Conservation (phyloP, 2,888 invertebrate genomes). For the Spisula solida region DNA sequence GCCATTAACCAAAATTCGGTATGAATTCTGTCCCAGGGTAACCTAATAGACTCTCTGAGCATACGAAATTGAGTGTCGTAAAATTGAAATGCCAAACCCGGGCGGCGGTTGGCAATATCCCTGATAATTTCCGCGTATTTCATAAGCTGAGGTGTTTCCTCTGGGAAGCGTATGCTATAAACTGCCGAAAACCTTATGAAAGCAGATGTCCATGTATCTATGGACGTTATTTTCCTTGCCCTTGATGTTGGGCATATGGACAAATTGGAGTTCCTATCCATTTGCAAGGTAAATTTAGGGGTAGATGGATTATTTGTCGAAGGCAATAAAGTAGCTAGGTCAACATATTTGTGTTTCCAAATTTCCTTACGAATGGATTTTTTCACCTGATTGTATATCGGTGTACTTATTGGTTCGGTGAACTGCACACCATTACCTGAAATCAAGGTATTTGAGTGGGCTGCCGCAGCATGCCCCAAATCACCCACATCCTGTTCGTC, state of each 20-base stretch:
- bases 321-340: neutral
- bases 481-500: neutral
- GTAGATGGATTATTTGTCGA: neutral
- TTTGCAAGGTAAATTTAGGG: neutral
- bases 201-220: neutral
- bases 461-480: neutral
- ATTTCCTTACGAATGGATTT: constrained; percentile 17
- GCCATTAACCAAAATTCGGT: constrained; percentile 61
- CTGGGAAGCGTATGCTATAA: constrained; percentile 37
- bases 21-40: constrained; percentile 55
- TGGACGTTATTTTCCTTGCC: neutral
- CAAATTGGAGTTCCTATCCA: neutral
- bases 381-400: neutral
- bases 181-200: constrained; percentile 45
- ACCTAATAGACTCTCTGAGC: constrained; percentile 26
- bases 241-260: neutral
- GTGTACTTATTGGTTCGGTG: neutral
- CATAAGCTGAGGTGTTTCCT: constrained; percentile 51
- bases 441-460: neutral
- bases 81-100: constrained; percentile 28
- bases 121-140: constrained; percentile 57
- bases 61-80: constrained; percentile 56
- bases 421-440: constrained; percentile 21
- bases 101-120: constrained; percentile 46
- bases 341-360: neutral